Evolutionary conservation across 2,113 vertebrate species (phyloP).

Genomic region (Saguinus imperator): DNA sequence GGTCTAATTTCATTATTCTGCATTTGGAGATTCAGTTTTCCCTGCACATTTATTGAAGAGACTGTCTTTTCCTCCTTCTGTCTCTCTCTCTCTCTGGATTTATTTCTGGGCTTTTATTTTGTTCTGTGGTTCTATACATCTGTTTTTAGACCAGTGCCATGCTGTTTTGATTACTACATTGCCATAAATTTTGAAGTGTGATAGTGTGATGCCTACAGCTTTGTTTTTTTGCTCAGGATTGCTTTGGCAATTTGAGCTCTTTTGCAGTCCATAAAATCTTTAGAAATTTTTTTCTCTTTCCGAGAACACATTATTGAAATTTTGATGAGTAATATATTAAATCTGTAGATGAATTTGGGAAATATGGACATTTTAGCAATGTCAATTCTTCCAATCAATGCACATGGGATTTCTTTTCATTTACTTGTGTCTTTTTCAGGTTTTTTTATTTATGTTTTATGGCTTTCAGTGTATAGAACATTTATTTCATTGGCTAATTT

Average conservation of each 20-base stretch:
- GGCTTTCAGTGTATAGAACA: not conserved
- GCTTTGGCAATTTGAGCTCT: not conserved
- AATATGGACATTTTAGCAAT: not conserved
- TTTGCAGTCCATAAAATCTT: not conserved
- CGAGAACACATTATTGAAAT: not conserved
- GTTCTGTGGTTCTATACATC: not conserved
- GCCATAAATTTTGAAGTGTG: not conserved
- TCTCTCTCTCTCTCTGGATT: not conserved
- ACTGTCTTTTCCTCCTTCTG: not conserved
- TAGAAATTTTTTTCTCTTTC: not conserved
- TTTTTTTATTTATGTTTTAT: not conserved
- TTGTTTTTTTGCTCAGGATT: not conserved
- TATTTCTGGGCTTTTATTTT: not conserved
- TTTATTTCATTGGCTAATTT: not conserved
- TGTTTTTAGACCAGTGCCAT: not conserved
- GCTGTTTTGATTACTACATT: not conserved
- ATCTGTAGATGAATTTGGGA: not conserved
- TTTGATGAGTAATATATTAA: not conserved
- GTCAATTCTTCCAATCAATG: not conserved
- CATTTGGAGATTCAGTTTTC: not conserved
- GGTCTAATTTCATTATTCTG: not conserved
- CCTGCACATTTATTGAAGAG: not conserved
- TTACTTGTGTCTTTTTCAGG: not conserved
- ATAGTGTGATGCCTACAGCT: not conserved
- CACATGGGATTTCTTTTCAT: not conserved